A percentile compares a stretch with the other conserved stretches of the same genome.
Evolutionary conservation across 2,113 vertebrate species (phyloP).

Genomic region (Rallus limicola): DNA sequence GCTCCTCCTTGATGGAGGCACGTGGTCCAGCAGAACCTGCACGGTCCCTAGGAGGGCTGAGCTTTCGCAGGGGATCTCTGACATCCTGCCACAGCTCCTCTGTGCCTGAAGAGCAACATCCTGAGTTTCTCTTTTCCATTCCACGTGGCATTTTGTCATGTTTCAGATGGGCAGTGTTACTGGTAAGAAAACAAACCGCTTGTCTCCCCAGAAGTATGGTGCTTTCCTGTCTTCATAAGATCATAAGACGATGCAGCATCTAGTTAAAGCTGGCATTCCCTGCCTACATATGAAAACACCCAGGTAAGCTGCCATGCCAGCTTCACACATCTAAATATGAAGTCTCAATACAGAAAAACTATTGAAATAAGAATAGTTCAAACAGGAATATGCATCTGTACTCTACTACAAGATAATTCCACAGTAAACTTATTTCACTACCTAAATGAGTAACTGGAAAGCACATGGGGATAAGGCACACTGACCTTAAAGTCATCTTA

Average conservation of each 20-base stretch:
- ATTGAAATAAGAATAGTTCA: background rate
- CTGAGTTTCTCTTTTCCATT: background rate
- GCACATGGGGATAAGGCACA: background rate
- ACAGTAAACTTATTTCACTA: background rate
- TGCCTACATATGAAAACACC: background rate
- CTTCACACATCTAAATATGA: accelerated
- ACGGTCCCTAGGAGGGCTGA: background rate
- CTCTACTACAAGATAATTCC: background rate
- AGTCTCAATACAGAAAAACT: background rate
- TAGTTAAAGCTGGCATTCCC: background rate
- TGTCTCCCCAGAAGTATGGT: background rate
- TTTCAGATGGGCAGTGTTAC: background rate
- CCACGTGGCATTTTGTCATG: background rate
- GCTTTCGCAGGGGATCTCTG: background rate
- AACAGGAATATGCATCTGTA: background rate
- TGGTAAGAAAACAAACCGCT: background rate
- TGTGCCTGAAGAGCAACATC: background rate
- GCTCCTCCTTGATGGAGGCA: background rate
- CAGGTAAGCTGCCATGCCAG: background rate
- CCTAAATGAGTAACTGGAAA: background rate
- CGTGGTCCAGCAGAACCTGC: background rate
- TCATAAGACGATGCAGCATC: background rate
- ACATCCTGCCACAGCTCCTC: background rate
- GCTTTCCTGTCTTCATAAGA: accelerated
- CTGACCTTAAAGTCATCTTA: background rate